Base-by-base conservation (phyloP, 1,140 invertebrate genomes). In the Rhopalosiphum padi region DNA sequence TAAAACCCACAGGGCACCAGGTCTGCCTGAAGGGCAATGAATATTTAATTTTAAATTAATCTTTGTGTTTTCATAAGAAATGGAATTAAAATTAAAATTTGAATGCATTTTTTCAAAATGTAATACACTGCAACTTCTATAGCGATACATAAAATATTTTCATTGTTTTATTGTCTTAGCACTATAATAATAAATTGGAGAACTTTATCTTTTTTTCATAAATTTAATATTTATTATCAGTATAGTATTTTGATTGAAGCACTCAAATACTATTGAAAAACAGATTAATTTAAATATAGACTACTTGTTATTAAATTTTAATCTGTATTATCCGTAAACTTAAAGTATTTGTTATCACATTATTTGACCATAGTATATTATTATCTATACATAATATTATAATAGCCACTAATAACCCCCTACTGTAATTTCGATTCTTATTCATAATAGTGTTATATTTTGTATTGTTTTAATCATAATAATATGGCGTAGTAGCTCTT, bases 11-110 rank as follows among this genome's bases (percentile, higher is more conserved):
- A 0, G 11, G n/a, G 15, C 15, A 77, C 5, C 1, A 0, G n/a
- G 2, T 77, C 30, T 77, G n/a, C n/a, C 11, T 5, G 5, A 21
- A 77, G 30, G 30, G n/a, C 1, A n/a, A 77, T 77, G 60, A 15
- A 77, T 77, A n/a, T 77, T n/a, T 77, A 77, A 77, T 77, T 77
- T n/a, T 77, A 77, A 35, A 77, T 77, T 77, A 77, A n/a, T 77
- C 60, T 77, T 77, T n/a, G 30, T 77, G 30, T 77, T 77, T n/a
- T 77, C 30, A 77, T 77, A 77, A 77, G 60, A 15, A 68, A 77
- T 77, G 11, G 60, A 77, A 77, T 77, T 77, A n/a, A 77, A n/a
- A n/a, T 77, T n/a, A 18, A 77, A n/a, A n/a, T n/a, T 77, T n/a
- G 30, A 77, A 77, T 77, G 60, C 60, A 77, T n/a, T 77, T 77